Evolutionary conservation across 2,113 vertebrate species (phyloP), one percentile per base, ranked within the genome.

Genomic region (Lasiurus borealis): DNA sequence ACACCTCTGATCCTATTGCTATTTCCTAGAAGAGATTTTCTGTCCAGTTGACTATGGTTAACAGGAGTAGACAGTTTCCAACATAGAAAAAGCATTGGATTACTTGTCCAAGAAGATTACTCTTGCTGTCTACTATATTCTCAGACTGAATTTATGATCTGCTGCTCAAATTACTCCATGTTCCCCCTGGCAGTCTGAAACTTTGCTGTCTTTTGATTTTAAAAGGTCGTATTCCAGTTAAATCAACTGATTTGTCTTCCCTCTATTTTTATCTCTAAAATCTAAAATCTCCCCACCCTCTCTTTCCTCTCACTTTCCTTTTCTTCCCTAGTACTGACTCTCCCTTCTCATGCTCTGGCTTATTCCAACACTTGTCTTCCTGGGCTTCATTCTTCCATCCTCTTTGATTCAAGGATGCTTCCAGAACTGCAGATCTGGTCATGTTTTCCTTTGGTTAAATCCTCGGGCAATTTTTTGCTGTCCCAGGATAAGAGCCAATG

Each of bases 1-100:
- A 84, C 36, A 89, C 66, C 57, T 89, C 71, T 71, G 86, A 69
- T 95, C 44, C n/a, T 78, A 50, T 52, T 92, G 27, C 52, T 95
- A 71, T 72, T 90, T 91, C 25, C 31, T 40, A 50, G 15, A 66
- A 64, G 80, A 71, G 52, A 94, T 93, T 95, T 95, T 95, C 85
- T 85, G 72, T 69, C 81, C 59, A 57, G 64, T 23, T 90, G 64
- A 71, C 75, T 88, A 8, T 48, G 40, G 88, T 87, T 88, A 59
- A 90, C 44, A 90, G 27, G 29, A 12, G 10, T 68, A 69, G 64
- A 75, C 54, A 48, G 46, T 36, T 50, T 90, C 16, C 14, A 34
- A 75, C 5, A 8, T 29, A 34, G 31, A 48, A 71, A 77, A 87
- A 29, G 15, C 31, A 71, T 18, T 90, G 44, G 12, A 57, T 27